A percentile compares a stretch with the other conserved stretches of the same genome.
Conservation (phyloP, 2,888 invertebrate species). For the Erynnis tages region DNA sequence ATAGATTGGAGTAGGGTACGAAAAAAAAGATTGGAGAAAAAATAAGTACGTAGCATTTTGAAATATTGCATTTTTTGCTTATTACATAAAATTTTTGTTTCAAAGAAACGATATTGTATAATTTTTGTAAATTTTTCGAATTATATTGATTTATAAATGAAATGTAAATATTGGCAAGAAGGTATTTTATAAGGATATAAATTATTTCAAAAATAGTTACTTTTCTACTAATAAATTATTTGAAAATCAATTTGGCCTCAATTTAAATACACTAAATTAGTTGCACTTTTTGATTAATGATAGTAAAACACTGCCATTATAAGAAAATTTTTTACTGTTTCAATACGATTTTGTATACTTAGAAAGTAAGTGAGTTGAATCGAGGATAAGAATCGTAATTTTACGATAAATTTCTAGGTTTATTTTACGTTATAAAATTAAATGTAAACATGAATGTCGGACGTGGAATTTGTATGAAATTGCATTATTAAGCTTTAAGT, state of each 20-base stretch:
- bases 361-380: neutral
- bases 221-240: neutral
- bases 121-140: slow-evolving; percentile 4
- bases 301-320: slow-evolving; percentile 16
- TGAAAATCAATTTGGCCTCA: slow-evolving; percentile 17
- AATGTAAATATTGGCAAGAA: slow-evolving; percentile 26
- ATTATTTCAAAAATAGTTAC: neutral
- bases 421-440: no score
- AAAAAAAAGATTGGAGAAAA: slow-evolving; percentile 19
- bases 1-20: slow-evolving; percentile 22
- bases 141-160: neutral
- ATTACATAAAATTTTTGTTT: neutral
- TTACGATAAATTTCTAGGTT: slow-evolving; percentile 14
- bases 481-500: no score
- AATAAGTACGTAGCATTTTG: slow-evolving; percentile 11
- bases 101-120: neutral
- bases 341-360: slow-evolving; percentile 10
- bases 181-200: slow-evolving; percentile 9
- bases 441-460: no score
- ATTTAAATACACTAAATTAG: slow-evolving; percentile 3
- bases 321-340: slow-evolving; percentile 8
- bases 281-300: slow-evolving; percentile 4
- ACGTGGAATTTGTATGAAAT: no score
- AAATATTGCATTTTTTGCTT: slow-evolving; percentile 14
- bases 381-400: neutral